phyloP scores from a whole-genome alignment of 2,797 vertebrate species.

The Sorex maritimensis region DNA sequence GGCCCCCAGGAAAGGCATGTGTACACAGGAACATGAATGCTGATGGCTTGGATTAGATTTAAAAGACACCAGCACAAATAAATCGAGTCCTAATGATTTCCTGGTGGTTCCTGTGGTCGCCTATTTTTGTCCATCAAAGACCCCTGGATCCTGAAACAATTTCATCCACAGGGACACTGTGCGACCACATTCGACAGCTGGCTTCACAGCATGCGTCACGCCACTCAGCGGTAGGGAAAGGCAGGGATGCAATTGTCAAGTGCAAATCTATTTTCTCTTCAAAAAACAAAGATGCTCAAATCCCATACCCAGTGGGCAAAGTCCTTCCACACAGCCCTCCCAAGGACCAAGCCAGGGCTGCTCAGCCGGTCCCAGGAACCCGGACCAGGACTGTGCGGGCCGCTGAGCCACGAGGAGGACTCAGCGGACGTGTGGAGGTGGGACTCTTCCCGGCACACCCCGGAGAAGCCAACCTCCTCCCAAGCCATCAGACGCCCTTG shows the following conservation, averaged over 20 bases:
- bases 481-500: too few relatives aligned
- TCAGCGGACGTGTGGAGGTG: too few relatives aligned
- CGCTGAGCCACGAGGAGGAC: too few relatives aligned
- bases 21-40: constrained; percentile 4
- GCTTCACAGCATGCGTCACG: constrained; percentile 76
- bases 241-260: constrained; percentile 69
- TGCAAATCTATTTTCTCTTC: constrained; percentile 75
- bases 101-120: constrained; percentile 73
- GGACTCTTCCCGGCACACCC: too few relatives aligned
- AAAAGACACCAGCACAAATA: constrained; percentile 35
- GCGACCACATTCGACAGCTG: constrained; percentile 46
- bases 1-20: not conserved
- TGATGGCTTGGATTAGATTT: constrained; percentile 1
- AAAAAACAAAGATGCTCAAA: constrained; percentile 58
- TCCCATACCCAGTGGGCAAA: constrained; percentile 76
- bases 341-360: constrained; percentile 80
- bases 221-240: not conserved
- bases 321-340: constrained; percentile 81
- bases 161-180: constrained; percentile 78
- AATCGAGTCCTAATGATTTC: constrained; percentile 69
- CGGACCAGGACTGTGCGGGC: constrained; percentile 41
- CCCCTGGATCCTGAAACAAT: constrained; percentile 45
- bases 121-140: constrained; percentile 70
- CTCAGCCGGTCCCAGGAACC: constrained; percentile 80
- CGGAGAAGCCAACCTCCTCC: too few relatives aligned